Base-by-base conservation (phyloP, 2,888 invertebrate genomes). In the Harpalus rubripes region DNA sequence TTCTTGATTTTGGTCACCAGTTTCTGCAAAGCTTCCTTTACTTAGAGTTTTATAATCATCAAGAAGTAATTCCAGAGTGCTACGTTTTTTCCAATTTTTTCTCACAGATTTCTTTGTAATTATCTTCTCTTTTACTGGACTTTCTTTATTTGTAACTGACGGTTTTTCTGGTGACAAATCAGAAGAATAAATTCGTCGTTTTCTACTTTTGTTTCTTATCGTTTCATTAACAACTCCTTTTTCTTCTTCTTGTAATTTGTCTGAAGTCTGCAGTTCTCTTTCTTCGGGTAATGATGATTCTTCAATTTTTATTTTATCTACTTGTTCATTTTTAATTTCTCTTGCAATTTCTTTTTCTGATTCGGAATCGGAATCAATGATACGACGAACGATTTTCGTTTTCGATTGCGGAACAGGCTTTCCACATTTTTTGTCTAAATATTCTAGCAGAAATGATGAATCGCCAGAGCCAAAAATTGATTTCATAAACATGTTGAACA, bases 11-110 rank as follows among this genome's bases (percentile, higher is more conserved):
- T 95, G 91, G 88, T 94, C 93, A 8, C 95, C 95, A 1, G 94
- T 94, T 12, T 94, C 93, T 81, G 93, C 93, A 26, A 94, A 89
- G 0, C 95, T 93, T 41, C 93, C 94, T 86, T 94, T 93, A 86
- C 93, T 92, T 81, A 95, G 95, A 88, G 95, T 95, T 87, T 94
- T 93, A 63, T 95, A 93, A 87, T 95, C 95, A 86, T 94, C 94
- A 87, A 95, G 95, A 1, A 95, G 91, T 89, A 92, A 92, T 87
- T 94, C 93, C 74, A 95, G 88, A 88, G 95, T 95, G 82, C 92
- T 89, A 89, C 44, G 88, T 88, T 61, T 89, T 89, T 8, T 88
- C 85, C 68, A 86, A 86, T 65, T 86, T 84, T 86, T 87, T 68
- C 85, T 58, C 12, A 8, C 32, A 3, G 56, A 7, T 86, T 79